Base-by-base conservation (phyloP, 2,888 invertebrate genomes). In the Drosophila phalerata region DNA sequence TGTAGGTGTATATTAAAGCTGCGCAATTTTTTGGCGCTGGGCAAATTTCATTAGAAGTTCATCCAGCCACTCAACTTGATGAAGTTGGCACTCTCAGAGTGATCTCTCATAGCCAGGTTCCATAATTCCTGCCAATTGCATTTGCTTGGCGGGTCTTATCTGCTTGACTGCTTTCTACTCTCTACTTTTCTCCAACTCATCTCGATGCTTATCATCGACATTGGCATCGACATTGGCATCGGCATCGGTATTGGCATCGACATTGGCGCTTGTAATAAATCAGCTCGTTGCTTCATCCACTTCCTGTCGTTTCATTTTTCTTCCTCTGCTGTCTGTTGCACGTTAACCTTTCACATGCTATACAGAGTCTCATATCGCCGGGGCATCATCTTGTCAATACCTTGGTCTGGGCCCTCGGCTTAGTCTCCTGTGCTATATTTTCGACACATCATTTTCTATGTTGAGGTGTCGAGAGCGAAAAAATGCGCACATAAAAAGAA, bases 371-470 rank as follows among this genome's bases (percentile, higher is more conserved):
- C 57, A 57, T 48, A 49, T 70, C 48, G 69, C 42, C 52, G 51
- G 5, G 63, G 84, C 77, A 84, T 84, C 85, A 81, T 81, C 85
- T 76, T 85, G 81, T 85, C 84, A 85, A 81, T 85, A 69, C 70
- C 76, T 73, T 67, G 61, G 73, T 58, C 80, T 64, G 53, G 28
- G 38, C 25, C 38, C 28, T 45, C n/a, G 51, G 74, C 75, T 75
- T 69, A 70, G 61, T 52, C 48, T 64, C 30, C 58, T 43, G 42
- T 58, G 56, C 72, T 55, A 65, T 62, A 79, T 77, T 77, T 85
- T 81, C 85, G 85, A 84, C 84, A 83, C 84, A 84, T 84, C 75
- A 84, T 84, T 83, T 85, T 85, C 85, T 65, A 77, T 77, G 85
- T 79, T 69, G 53, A 85, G 84, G 82, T 81, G 75, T 57, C 67